Evolutionary conservation across 2,888 invertebrate genomes (phyloP).

Genomic region (Trypoxylon attenuatum): DNA sequence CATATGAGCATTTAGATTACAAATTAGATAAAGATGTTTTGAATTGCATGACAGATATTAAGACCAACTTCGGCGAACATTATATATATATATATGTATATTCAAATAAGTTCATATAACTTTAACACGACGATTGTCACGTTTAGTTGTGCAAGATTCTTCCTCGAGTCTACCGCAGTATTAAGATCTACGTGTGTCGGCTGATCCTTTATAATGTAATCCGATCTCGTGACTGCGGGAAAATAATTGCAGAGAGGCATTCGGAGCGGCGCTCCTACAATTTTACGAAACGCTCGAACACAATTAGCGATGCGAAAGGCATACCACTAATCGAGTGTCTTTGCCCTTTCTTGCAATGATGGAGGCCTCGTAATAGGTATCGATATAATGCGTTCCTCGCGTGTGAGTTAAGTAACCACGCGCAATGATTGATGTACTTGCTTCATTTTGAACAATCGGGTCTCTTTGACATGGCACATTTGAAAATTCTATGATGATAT

Average conservation of each 20-base stretch:
- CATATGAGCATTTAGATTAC: no score
- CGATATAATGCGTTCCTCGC: neutral
- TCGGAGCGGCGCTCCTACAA: neutral
- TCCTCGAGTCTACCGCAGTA: no score
- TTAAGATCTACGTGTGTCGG: no score
- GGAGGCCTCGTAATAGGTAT: neutral
- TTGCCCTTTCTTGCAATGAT: conserved; percentile 12
- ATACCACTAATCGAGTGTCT: conserved; percentile 14
- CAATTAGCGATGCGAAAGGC: conserved; percentile 10
- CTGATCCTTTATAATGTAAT: conserved; percentile 9
- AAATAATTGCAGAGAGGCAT: no score
- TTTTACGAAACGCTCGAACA: conserved; percentile 10
- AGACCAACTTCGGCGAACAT: no score
- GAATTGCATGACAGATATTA: no score
- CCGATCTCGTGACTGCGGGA: neutral
- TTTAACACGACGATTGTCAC: no score
- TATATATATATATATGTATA: no score
- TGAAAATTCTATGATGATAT: neutral
- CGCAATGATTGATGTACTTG: conserved; percentile 25
- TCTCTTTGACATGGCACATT: neutral
- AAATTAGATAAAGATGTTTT: no score
- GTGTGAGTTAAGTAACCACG: conserved; percentile 3
- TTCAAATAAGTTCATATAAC: no score
- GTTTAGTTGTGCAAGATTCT: no score
- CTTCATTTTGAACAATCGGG: neutral